Conservation (phyloP, 2,888 invertebrate species). For the Boloria euphrosyne region DNA sequence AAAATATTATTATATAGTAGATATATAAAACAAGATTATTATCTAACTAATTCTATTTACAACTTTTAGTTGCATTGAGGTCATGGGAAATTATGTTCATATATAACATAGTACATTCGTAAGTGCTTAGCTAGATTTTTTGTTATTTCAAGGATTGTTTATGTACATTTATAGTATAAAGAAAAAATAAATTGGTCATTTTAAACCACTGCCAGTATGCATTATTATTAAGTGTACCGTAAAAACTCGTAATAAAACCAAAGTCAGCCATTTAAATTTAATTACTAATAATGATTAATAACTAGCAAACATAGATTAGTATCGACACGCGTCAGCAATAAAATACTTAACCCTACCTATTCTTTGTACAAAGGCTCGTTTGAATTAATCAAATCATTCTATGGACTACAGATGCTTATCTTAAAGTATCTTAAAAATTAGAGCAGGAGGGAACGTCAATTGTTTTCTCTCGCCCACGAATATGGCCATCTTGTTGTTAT, state of each 20-base stretch:
- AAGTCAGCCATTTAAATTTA: constrained; percentile 61
- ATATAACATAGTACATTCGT: no score
- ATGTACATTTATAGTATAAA: no score
- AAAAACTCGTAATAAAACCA: neutral
- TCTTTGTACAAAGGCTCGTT: constrained; percentile 71
- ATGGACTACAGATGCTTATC: constrained; percentile 68
- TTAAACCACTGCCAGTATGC: no score
- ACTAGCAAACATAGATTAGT: constrained; percentile 65
- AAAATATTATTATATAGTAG: no score
- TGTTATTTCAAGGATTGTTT: no score
- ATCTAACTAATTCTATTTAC: no score
- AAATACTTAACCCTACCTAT: constrained; percentile 72
- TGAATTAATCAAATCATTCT: constrained; percentile 80
- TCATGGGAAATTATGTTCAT: no score
- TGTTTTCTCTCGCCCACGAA: constrained; percentile 80
- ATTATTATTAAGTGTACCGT: no score
- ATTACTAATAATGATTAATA: constrained; percentile 73
- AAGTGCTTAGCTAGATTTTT: no score
- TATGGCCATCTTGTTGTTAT: constrained; percentile 66
- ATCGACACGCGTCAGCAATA: constrained; percentile 80
- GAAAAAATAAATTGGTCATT: no score
- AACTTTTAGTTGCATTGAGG: no score
- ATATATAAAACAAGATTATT: no score
- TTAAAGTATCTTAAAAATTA: constrained; percentile 75
- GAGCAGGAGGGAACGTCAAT: constrained; percentile 76